phyloP scores from a whole-genome alignment of 2,888 invertebrate species.

The Netelia fuscicornis region DNA sequence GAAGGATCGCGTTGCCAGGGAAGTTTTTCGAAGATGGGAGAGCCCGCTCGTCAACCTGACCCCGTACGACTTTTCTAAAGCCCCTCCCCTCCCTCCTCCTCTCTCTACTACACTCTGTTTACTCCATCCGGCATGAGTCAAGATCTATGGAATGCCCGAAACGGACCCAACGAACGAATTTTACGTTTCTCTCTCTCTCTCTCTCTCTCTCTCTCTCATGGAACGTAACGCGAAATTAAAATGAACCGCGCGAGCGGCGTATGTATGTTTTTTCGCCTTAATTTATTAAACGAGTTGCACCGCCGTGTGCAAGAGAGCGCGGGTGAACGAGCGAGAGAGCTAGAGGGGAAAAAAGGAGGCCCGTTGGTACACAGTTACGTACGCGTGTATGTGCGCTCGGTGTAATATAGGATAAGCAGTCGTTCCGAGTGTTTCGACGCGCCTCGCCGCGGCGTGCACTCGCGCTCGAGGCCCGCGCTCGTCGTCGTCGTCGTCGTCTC shows the following conservation, averaged over 20 bases:
- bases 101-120: background rate
- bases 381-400: background rate
- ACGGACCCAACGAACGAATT: background rate
- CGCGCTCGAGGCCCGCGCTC: slow-evolving; percentile 26
- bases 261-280: too few relatives aligned
- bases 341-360: background rate
- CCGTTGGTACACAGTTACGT: background rate
- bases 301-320: background rate
- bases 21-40: slow-evolving; percentile 7
- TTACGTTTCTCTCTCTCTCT: background rate
- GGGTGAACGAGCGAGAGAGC: slow-evolving; percentile 9
- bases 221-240: too few relatives aligned
- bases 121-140: background rate
- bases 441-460: slow-evolving; percentile 44
- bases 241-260: too few relatives aligned
- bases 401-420: slow-evolving; percentile 35
- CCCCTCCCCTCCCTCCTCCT: background rate
- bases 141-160: background rate
- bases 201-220: background rate
- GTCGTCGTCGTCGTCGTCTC: slow-evolving; percentile 53
- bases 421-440: slow-evolving; percentile 60
- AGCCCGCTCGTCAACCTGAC: slow-evolving; percentile 41
- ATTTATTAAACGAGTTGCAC: too few relatives aligned
- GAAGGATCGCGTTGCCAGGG: background rate
- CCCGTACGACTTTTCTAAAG: slow-evolving; percentile 49